Evolutionary conservation across 1,140 invertebrate species (phyloP), one percentile per base, ranked within the genome.

Genomic region (Drosophila willistoni): DNA sequence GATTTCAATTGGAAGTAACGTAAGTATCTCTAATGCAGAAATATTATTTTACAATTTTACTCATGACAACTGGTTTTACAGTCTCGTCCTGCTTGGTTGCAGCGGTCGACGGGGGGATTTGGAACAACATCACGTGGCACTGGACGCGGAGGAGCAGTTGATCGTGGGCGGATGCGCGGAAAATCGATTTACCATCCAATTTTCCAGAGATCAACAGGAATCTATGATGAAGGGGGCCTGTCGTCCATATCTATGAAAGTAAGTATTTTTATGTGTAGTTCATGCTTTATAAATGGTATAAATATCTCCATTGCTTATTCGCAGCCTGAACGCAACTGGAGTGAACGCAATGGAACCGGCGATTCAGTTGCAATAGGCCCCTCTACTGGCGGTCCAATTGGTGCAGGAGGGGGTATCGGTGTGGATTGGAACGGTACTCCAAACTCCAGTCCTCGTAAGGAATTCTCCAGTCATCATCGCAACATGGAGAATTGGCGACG

Each of bases 401-500:
- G 56, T 6, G 14, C 33, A 71, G 94, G 94, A 72, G 94, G 94
- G 2, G 59, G 44, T 13, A 7, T 42, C 1, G 64, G 69, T 0
- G 92, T 92, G 29, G 93, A 95, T 60, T 95, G 95, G 94, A 94
- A 94, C 66, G 93, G 92, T 2, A 93, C 93, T 0, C 82, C 89
- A 19, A 68, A 61, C 13, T 94, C 93, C 13, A 94, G 94, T 93
- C 94, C 94, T 2, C 92, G 94, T 55, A 95, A 95, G 76, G 95
- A 95, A 59, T 93, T 94, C 34, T 93, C 93, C 12, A 85, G 84
- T 69, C 93, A 93, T 91, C 92, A 93, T 55, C 93, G 93, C 36
- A 93, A 94, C 92, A 93, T 93, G 89, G 95, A 94, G 74, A 95
- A 95, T 91, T 95, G 94, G 94, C 90, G 95, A 77, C 90, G 95